A percentile compares a stretch with the other conserved stretches of the same genome.
These are phyloP conservation scores for Hydractinia symbiolongicarpus DNA, from an alignment of 30 jellyfish, hydroid and myxozoan species.

Conservation along the genomic window DNA sequence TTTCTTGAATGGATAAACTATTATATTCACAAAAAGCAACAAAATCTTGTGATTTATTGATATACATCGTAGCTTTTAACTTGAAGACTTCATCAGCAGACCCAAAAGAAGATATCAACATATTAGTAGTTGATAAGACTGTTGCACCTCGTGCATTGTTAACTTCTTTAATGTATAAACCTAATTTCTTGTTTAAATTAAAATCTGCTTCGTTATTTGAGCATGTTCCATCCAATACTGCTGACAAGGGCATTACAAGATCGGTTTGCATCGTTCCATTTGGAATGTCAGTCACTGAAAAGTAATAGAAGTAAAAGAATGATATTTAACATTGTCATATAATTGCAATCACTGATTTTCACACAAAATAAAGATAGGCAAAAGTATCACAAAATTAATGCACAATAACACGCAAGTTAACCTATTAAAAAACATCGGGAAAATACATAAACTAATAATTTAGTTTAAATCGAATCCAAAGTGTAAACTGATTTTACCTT, in stretches of 20 bases:
- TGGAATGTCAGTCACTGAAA: background rate
- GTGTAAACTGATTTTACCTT: too few species aligned
- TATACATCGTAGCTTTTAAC: background rate
- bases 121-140: background rate
- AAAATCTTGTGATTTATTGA: background rate
- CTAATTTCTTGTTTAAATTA: background rate
- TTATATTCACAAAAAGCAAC: background rate
- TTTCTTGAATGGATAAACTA: background rate
- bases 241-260: background rate
- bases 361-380: too few species aligned
- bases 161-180: constrained; percentile 7
- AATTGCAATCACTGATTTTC: too few species aligned
- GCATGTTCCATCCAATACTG: background rate
- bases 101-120: background rate
- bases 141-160: background rate
- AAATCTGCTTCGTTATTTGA: background rate
- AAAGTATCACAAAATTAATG: too few species aligned
- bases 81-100: background rate
- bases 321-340: too few species aligned
- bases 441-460: too few species aligned
- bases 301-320: background rate
- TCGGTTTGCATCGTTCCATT: background rate
- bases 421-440: too few species aligned
- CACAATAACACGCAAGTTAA: too few species aligned
- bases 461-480: too few species aligned